These are phyloP conservation scores for Scartelaos histophorus DNA, from an alignment of 2,113 vertebrate genomes.

Conservation along the genomic window DNA sequence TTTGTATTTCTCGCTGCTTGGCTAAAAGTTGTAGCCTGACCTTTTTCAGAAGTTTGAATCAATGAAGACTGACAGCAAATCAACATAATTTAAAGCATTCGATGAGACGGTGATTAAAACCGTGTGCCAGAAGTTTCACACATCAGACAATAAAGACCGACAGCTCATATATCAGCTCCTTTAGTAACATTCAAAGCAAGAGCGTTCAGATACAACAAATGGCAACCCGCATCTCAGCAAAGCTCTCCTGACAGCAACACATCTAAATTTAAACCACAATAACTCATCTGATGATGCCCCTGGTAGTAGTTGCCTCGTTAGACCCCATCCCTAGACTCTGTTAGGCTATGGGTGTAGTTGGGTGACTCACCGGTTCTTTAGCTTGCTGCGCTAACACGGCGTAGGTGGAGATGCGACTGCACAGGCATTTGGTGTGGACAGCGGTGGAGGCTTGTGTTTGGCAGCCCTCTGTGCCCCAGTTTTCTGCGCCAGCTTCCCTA, in stretches of 20 bases:
- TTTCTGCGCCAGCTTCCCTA: constrained; percentile 91
- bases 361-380: constrained; percentile 89
- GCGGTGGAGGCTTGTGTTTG: constrained; percentile 90
- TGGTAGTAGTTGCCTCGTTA: constrained; percentile 21
- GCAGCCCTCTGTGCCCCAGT: constrained; percentile 96
- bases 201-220: constrained; percentile 9
- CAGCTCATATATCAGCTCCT: constrained; percentile 8
- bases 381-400: constrained; percentile 93
- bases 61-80: constrained; percentile 10
- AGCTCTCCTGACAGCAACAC: constrained; percentile 17
- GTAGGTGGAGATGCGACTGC: constrained; percentile 93
- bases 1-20: constrained; percentile 5
- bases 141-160: constrained; percentile 11
- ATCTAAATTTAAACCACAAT: constrained; percentile 12
- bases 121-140: constrained; percentile 1
- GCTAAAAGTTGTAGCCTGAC: constrained; percentile 16
- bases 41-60: constrained; percentile 30
- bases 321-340: constrained; percentile 16
- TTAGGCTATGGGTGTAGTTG: constrained; percentile 14
- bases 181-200: constrained; percentile 2
- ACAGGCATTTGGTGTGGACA: constrained; percentile 95
- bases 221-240: constrained; percentile 2
- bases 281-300: constrained; percentile 33
- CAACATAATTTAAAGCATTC: constrained; percentile 22
- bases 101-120: constrained; percentile 21